Percentiles rank a stretch among this genome's conserved stretches.
Evolutionary conservation across 2,113 vertebrate genomes (phyloP).

Genomic region (Mungos mungo): DNA sequence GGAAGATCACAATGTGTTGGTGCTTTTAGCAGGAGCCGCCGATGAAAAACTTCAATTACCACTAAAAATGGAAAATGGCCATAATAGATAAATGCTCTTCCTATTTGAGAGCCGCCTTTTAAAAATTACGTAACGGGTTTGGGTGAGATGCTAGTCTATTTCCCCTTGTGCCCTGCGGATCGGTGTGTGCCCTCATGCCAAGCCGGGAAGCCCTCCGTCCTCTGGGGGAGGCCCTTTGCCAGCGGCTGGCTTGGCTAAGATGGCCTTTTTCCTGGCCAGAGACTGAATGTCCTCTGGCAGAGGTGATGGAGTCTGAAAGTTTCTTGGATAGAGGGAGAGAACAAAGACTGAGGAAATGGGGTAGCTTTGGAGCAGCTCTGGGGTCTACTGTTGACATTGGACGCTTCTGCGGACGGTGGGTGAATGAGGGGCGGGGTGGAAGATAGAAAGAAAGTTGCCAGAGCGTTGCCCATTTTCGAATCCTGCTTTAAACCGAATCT

Average conservation of each 20-base stretch:
- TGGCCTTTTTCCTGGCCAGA: not conserved
- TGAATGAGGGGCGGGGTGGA: not conserved
- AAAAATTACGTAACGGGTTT: not conserved
- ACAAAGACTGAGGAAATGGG: not conserved
- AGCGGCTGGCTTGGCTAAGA: not conserved
- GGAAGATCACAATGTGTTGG: not conserved
- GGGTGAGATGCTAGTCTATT: not conserved
- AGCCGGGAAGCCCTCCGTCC: not conserved
- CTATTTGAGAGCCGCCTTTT: constrained; percentile 37
- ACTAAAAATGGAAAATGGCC: constrained; percentile 55
- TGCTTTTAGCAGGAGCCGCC: not conserved
- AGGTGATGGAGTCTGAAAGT: not conserved
- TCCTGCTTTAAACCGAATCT: too few relatives aligned
- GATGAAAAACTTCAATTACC: constrained; percentile 68
- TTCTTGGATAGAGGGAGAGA: not conserved
- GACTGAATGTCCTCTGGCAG: not conserved
- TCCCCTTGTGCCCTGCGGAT: not conserved
- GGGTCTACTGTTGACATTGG: fast-evolving
- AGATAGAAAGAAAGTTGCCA: fast-evolving
- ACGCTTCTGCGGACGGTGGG: not conserved
- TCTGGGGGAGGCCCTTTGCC: not conserved
- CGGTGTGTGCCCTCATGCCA: not conserved
- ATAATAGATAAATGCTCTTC: constrained; percentile 41
- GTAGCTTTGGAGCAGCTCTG: fast-evolving
- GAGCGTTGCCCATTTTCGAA: not conserved